A percentile compares a stretch with the other conserved stretches of the same genome.
These are phyloP conservation scores for Argyrosomus regius DNA, from an alignment of 2,797 vertebrate genomes.

Conservation along the genomic window DNA sequence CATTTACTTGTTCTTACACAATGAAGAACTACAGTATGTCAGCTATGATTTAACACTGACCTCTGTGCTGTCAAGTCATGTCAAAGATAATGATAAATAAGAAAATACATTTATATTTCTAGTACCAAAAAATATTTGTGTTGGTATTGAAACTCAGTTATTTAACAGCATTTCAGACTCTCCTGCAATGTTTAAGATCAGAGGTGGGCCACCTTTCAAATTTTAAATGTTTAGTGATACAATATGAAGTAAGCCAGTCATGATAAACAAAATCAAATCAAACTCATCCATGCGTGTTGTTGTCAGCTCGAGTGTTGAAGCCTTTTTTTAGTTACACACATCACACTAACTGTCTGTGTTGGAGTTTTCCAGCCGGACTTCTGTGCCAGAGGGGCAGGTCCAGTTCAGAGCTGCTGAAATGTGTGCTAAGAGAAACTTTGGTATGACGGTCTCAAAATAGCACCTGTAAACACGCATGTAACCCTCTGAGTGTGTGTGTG, in stretches of 20 bases:
- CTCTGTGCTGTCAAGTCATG: background rate
- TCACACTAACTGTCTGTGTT: conserved; percentile 15
- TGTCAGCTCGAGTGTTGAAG: conserved; percentile 15
- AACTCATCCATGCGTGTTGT: background rate
- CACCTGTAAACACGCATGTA: conserved; percentile 64
- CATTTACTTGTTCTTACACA: conserved; percentile 35
- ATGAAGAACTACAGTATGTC: background rate
- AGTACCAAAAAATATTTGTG: background rate
- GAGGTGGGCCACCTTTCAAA: background rate
- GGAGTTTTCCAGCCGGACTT: conserved; percentile 23
- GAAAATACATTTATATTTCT: background rate
- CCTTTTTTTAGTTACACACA: conserved; percentile 8
- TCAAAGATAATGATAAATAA: background rate
- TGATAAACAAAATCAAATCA: conserved; percentile 7
- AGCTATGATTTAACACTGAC: background rate
- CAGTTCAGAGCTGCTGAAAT: conserved; percentile 54
- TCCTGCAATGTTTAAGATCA: background rate
- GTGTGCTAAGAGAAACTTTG: conserved; percentile 58
- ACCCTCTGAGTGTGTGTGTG: conserved; percentile 39
- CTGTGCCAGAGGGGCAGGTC: conserved; percentile 27
- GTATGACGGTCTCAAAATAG: conserved; percentile 69
- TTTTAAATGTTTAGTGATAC: background rate
- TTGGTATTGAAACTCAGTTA: background rate
- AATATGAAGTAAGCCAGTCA: background rate
- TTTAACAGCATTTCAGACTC: background rate